Evolutionary conservation across 2,797 vertebrate genomes (phyloP).

Genomic region (Fistularia commersonii): DNA sequence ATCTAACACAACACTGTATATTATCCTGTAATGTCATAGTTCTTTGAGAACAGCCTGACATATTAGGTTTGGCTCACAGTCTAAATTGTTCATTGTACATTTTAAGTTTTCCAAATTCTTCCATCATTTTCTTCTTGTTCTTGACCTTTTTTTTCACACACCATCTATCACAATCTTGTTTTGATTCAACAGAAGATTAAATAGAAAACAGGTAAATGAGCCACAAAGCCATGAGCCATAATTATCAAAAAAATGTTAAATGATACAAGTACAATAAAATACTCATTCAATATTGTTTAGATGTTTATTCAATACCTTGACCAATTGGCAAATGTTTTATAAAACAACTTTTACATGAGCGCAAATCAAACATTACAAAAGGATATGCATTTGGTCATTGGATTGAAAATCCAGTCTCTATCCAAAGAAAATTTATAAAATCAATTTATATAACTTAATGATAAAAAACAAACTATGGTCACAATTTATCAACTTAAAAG

Average conservation of each 20-base stretch:
- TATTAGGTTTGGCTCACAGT: too few species aligned
- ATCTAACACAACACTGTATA: too few species aligned
- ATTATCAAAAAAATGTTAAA: constrained; percentile 15
- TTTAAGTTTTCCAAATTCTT: too few species aligned
- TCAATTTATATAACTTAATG: constrained; percentile 82
- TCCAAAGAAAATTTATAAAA: constrained; percentile 62
- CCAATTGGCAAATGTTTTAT: constrained; percentile 73
- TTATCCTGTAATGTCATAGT: too few species aligned
- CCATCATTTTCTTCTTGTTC: too few species aligned
- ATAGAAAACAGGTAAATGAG: too few species aligned
- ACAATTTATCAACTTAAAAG: constrained; percentile 66
- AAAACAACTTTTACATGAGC: constrained; percentile 68
- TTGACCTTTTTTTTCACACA: too few species aligned
- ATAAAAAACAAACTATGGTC: constrained; percentile 65
- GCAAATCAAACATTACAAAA: constrained; percentile 73
- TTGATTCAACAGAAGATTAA: too few species aligned
- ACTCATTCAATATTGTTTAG: constrained; percentile 52
- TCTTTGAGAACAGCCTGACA: too few species aligned
- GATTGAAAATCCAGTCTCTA: constrained; percentile 83
- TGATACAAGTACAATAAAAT: constrained; percentile 35
- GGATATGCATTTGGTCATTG: constrained; percentile 83
- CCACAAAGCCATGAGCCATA: too few species aligned
- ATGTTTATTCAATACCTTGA: constrained; percentile 79
- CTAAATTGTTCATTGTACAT: too few species aligned
- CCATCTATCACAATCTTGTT: too few species aligned